phyloP scores from a whole-genome alignment of 1,140 invertebrate genomes.

The Lanistes nyassanus region DNA sequence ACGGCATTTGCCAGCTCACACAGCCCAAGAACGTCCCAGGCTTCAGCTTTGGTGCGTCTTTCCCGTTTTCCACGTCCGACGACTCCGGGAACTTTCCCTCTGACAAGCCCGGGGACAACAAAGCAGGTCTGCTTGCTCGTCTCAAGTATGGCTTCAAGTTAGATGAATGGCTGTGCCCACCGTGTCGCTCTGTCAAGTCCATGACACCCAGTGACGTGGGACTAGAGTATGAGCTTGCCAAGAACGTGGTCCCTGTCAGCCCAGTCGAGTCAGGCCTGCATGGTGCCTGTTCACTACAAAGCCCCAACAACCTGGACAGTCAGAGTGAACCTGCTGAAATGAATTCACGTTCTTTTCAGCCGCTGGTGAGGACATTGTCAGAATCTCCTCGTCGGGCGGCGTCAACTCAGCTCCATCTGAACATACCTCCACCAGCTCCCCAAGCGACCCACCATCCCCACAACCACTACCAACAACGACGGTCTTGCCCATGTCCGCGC shows the following conservation, averaged over 20 bases:
- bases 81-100: background rate
- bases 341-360: background rate
- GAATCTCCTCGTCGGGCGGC: background rate
- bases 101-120: background rate
- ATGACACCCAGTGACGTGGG: background rate
- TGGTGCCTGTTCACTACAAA: background rate
- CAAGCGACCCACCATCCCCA: background rate
- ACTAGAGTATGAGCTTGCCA: constrained; percentile 9
- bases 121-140: background rate
- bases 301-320: background rate
- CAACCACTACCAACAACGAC: background rate
- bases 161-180: background rate
- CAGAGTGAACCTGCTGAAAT: background rate
- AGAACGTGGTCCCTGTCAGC: constrained; percentile 12
- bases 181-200: background rate
- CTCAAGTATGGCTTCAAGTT: background rate
- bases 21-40: background rate
- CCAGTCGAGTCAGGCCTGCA: background rate
- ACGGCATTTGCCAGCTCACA: background rate
- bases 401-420: background rate
- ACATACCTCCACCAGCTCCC: background rate
- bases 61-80: background rate
- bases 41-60: background rate
- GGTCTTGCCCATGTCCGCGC: background rate
- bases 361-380: background rate